Base-by-base conservation (phyloP, 2,888 invertebrate species). In the Calameuta pallipes region DNA sequence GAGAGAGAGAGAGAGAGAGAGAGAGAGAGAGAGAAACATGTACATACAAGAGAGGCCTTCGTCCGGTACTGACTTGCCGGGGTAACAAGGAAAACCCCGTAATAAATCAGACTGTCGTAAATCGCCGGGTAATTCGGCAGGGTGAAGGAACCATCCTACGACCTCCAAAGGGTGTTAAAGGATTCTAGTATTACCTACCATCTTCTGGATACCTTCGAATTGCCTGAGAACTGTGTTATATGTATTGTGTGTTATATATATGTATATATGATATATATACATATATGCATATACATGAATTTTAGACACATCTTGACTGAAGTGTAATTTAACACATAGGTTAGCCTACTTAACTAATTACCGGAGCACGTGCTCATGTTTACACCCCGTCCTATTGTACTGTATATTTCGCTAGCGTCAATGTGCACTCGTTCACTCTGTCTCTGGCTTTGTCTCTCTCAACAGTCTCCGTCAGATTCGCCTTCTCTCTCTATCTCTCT, bases 101-200 rank as follows among this genome's bases (percentile, higher is more conserved):
- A 81, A 86, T 86, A 86, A 86, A 86, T 86, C 86, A 80, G 79
- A 79, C 80, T 80, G 82, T 83, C 83, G 83, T 87, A 87, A 87
- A 87, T 87, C 82, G 80, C 80, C 79, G 80, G 80, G 81, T 83
- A 81, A 86, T 85, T 82, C 82, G 83, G 84, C 82, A 81, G 73
- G 75, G 74, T 69, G 75, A 80, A 79, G 71, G 56, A 56, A 23
- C 56, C 23, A 1, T 23, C 56, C 56, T 56, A 56, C 56, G 23
- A 56, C 56, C 23, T 23, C 56, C 56, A 23, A 56, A 9, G 56
- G 56, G 56, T 56, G 56, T 56, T 56, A 56, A 56, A 56, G 56
- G 23, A 56, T 56, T 56, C 56, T 9, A 56, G 23, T 56, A 56
- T 56, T 56, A 56, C 56, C 56, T 56, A 56, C 56, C 56, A 56